Evolutionary conservation across 2,888 invertebrate species (phyloP).

Genomic region (Dioctria linearis): DNA sequence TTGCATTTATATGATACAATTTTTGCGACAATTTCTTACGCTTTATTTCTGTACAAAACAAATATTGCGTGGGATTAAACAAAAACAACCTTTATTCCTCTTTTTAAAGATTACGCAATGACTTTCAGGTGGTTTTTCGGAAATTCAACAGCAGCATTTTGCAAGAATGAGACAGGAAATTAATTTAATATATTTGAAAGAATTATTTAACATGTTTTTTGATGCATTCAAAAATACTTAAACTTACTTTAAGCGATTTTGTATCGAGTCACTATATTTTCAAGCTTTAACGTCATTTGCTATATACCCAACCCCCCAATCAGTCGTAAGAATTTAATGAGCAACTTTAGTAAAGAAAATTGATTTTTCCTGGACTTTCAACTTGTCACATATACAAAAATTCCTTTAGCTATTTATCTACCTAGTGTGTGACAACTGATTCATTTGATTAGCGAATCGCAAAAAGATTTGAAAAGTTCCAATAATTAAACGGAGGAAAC

Average conservation of each 20-base stretch:
- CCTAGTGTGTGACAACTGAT: constrained; percentile 12
- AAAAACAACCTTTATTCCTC: constrained; percentile 28
- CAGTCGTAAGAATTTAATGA: background rate
- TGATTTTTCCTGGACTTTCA: constrained; percentile 41
- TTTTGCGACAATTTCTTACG: background rate
- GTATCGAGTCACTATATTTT: background rate
- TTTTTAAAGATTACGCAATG: constrained; percentile 31
- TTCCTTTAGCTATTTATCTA: background rate
- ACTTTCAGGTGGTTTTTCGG: constrained; percentile 9
- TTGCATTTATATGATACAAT: background rate
- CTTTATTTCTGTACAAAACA: constrained; percentile 32
- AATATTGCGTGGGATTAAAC: constrained; percentile 43
- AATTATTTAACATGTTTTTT: too few species aligned
- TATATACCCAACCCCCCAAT: background rate
- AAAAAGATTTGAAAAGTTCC: constrained; percentile 3
- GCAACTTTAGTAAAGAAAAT: constrained; percentile 33
- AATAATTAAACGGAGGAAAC: constrained; percentile 38
- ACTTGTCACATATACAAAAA: constrained; percentile 1
- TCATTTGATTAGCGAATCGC: constrained; percentile 37
- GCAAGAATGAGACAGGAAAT: too few species aligned
- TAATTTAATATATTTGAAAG: too few species aligned
- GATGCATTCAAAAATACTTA: background rate
- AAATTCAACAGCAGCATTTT: background rate
- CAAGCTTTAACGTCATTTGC: background rate
- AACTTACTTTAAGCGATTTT: background rate